phyloP scores from a whole-genome alignment of 2,888 invertebrate species.

The Gastrophysa polygoni region DNA sequence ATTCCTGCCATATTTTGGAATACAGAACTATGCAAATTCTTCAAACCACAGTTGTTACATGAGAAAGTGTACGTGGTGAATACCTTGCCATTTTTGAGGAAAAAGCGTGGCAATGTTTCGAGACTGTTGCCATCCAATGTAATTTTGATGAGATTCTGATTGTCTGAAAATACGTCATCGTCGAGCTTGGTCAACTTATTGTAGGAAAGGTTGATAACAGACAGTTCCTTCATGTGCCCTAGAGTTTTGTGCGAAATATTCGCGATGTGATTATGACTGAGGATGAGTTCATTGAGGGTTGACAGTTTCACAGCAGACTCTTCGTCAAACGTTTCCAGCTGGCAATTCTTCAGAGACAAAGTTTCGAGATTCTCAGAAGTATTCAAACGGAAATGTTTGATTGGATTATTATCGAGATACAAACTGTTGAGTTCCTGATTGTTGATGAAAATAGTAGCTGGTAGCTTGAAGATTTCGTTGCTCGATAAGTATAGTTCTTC shows the following conservation, averaged over 20 bases:
- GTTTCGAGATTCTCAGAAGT: constrained; percentile 68
- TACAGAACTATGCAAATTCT: constrained; percentile 65
- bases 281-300: constrained; percentile 61
- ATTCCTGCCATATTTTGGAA: constrained; percentile 76
- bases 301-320: constrained; percentile 68
- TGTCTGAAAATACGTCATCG: constrained; percentile 71
- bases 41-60: constrained; percentile 74
- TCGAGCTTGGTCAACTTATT: constrained; percentile 73
- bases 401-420: constrained; percentile 72
- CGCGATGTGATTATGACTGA: constrained; percentile 72
- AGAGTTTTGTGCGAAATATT: constrained; percentile 74
- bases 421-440: constrained; percentile 72
- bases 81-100: constrained; percentile 25
- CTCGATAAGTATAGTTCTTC: constrained; percentile 76
- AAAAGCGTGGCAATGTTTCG: constrained; percentile 71
- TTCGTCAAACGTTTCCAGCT: constrained; percentile 68
- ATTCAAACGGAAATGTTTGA: constrained; percentile 67
- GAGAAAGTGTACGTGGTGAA: constrained; percentile 62
- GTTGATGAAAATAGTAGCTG: constrained; percentile 68
- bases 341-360: constrained; percentile 72
- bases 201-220: constrained; percentile 74
- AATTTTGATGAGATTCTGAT: constrained; percentile 71
- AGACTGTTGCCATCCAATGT: constrained; percentile 74
- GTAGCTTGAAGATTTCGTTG: constrained; percentile 69
- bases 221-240: constrained; percentile 68